Evolutionary conservation across 2,113 vertebrate species (phyloP).

Genomic region (Daboia siamensis): DNA sequence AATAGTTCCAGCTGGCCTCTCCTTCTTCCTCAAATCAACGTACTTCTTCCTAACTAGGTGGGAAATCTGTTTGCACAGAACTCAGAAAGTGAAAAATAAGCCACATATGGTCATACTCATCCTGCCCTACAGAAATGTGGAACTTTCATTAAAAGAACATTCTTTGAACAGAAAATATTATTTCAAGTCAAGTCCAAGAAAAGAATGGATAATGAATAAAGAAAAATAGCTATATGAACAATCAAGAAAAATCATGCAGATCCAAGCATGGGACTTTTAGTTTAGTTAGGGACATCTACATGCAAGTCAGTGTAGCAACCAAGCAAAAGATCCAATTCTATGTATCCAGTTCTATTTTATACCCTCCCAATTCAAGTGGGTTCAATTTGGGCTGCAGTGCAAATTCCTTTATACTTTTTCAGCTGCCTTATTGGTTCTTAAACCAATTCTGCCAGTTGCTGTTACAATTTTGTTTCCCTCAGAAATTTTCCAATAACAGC

Average conservation of each 20-base stretch:
- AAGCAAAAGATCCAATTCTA: conserved; percentile 23
- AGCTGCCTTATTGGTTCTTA: neutral
- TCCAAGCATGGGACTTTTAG: neutral
- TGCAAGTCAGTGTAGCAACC: conserved; percentile 36
- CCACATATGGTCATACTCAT: conserved; percentile 21
- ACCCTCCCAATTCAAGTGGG: neutral
- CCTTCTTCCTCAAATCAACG: conserved; percentile 34
- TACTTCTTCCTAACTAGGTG: conserved; percentile 36
- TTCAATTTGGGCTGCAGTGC: neutral
- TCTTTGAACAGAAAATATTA: conserved; percentile 58
- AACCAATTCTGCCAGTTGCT: neutral
- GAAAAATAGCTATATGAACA: neutral
- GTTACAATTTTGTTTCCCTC: neutral
- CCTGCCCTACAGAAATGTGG: conserved; percentile 34
- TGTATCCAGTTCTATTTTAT: neutral
- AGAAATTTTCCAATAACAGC: neutral
- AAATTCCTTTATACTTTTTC: neutral
- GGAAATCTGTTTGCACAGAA: neutral
- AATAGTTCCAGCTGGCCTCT: conserved; percentile 1
- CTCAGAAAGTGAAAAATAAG: neutral
- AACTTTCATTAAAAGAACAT: conserved; percentile 41
- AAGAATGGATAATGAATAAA: conserved; percentile 34
- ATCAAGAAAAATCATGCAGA: conserved; percentile 45
- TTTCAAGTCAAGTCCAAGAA: conserved; percentile 40
- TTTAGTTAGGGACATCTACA: conserved; percentile 38